These are phyloP conservation scores for Cliona cf. orientalis DNA, from an alignment of 37 sponge, comb jelly and placozoan species.

Conservation along the genomic window DNA sequence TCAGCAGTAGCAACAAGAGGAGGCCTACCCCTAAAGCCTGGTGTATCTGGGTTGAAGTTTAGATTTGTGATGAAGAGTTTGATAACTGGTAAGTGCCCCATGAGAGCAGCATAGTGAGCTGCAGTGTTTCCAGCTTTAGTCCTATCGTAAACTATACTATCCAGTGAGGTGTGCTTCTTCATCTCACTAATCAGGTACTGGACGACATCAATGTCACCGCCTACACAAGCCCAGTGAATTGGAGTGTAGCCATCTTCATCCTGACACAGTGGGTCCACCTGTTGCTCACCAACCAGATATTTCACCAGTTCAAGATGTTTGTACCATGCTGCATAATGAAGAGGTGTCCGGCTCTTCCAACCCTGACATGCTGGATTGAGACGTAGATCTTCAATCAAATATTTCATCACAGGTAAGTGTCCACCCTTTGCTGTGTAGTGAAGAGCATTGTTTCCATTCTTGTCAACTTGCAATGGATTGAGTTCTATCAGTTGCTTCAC, in stretches of 20 bases:
- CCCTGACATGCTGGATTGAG: not conserved
- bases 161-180: too few relatives aligned
- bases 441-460: not conserved
- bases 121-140: too few relatives aligned
- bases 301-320: not conserved
- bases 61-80: too few relatives aligned
- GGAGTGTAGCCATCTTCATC: constrained; percentile 1
- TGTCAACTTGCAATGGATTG: not conserved
- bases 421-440: constrained; percentile 7
- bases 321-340: constrained; percentile 12
- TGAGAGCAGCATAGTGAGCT: too few relatives aligned
- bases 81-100: too few relatives aligned
- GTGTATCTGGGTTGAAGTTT: too few relatives aligned
- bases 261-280: not conserved
- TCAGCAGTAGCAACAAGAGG: too few relatives aligned
- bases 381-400: not conserved
- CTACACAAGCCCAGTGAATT: not conserved
- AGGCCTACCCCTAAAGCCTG: too few relatives aligned
- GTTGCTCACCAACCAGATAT: not conserved
- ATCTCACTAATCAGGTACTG: too few relatives aligned
- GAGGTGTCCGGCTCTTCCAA: not conserved
- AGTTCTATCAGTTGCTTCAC: too few relatives aligned
- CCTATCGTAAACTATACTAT: too few relatives aligned
- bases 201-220: not conserved
- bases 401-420: not conserved